These are phyloP conservation scores for Mesorhabditis belari DNA, from an alignment of 2,888 invertebrate genomes.

Conservation along the genomic window DNA sequence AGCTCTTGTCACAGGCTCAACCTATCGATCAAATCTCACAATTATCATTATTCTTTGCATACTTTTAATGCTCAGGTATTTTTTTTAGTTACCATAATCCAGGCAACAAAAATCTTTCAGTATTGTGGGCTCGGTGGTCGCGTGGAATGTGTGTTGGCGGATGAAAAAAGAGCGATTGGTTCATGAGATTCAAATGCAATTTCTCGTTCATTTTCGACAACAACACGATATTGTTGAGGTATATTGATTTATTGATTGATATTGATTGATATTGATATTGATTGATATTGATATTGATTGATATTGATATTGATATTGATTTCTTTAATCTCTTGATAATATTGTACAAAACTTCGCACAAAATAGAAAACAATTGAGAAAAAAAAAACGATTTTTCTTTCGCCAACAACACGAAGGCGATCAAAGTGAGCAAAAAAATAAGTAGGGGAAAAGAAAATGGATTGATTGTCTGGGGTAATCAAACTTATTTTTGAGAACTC, in stretches of 20 bases:
- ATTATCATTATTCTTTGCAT: background rate
- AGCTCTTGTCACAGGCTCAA: background rate
- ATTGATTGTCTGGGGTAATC: too few species aligned
- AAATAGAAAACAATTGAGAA: too few species aligned
- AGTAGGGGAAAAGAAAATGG: too few species aligned
- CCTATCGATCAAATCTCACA: background rate
- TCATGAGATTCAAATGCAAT: constrained; percentile 46
- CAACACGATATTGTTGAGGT: constrained; percentile 12
- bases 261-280: too few species aligned
- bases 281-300: too few species aligned
- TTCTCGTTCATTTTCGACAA: constrained; percentile 34
- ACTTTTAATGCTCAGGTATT: background rate
- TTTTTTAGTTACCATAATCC: background rate
- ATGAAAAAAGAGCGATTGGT: constrained; percentile 21
- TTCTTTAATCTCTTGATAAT: too few species aligned
- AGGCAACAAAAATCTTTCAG: background rate
- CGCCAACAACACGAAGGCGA: too few species aligned
- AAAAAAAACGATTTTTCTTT: too few species aligned
- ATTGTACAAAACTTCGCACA: too few species aligned
- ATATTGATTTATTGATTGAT: background rate
- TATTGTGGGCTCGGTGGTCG: background rate
- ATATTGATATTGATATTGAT: too few species aligned
- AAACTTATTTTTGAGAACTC: too few species aligned
- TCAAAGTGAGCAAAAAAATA: too few species aligned
- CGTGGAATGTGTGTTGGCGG: background rate